Conservation (phyloP, 2,113 vertebrate genomes). For the Cavia aperea region DNA sequence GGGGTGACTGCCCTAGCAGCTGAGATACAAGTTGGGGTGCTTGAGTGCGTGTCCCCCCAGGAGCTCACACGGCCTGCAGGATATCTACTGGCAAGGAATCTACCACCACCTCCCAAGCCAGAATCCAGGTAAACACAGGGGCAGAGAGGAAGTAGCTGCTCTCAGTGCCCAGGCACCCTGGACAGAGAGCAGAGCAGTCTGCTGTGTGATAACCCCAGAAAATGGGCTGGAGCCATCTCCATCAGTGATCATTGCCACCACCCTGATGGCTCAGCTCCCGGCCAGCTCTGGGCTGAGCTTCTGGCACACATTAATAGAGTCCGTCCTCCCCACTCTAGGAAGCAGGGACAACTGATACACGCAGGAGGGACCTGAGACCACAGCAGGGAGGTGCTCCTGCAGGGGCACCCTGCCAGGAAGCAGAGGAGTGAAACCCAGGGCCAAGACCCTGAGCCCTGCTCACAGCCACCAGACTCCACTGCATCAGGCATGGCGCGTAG, state of each 20-base stretch:
- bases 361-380: background rate
- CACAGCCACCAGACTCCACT: accelerated
- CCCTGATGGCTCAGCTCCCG: accelerated
- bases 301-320: background rate
- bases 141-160: background rate
- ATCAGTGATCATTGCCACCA: background rate
- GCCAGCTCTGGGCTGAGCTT: background rate
- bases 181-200: background rate
- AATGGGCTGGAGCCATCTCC: background rate
- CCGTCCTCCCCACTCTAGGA: background rate
- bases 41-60: background rate
- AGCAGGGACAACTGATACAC: background rate
- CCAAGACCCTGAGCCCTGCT: background rate
- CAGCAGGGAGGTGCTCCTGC: background rate
- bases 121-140: background rate
- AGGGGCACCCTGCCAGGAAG: background rate
- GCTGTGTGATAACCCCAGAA: background rate
- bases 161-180: accelerated
- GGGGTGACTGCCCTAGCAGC: background rate
- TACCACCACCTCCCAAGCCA: background rate
- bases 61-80: background rate
- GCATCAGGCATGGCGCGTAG: background rate
- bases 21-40: background rate
- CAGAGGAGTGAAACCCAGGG: background rate
- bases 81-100: background rate